Conservation (phyloP, 1,140 invertebrate species). For the Ostrea denselamellosa region DNA sequence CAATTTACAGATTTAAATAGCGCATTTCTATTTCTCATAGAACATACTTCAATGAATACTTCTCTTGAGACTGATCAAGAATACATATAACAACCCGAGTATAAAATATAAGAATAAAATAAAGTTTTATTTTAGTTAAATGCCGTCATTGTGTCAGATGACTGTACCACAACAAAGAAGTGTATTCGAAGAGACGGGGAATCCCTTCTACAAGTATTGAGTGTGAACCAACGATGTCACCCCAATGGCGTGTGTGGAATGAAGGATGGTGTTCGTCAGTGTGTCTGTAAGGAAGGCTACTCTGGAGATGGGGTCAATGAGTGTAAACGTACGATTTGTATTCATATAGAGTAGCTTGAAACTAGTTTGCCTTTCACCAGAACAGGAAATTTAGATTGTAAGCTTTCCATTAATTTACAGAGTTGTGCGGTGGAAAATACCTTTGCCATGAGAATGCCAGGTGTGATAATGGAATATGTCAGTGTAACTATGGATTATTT, state of each 20-base stretch:
- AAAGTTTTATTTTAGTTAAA: constrained; percentile 33
- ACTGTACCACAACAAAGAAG: constrained; percentile 47
- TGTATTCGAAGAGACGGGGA: constrained; percentile 44
- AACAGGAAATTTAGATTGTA: neutral
- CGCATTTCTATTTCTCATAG: no score
- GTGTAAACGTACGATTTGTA: constrained; percentile 47
- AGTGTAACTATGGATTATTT: constrained; percentile 39
- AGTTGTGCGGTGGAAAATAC: constrained; percentile 47
- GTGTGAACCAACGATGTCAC: constrained; percentile 41
- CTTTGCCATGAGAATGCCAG: constrained; percentile 41
- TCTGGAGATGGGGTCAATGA: constrained; percentile 54
- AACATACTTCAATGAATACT: no score
- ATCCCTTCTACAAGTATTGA: constrained; percentile 3
- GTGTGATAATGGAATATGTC: constrained; percentile 42
- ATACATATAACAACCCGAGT: no score
- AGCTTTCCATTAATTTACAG: constrained; percentile 8
- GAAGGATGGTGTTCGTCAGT: constrained; percentile 49
- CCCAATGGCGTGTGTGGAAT: constrained; percentile 50
- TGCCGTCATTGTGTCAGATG: constrained; percentile 36
- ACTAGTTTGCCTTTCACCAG: neutral
- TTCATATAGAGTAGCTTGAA: neutral
- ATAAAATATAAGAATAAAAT: neutral
- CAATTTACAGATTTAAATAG: no score
- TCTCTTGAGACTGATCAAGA: no score
- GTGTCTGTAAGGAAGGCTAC: constrained; percentile 53